Evolutionary conservation across 2,113 vertebrate genomes (phyloP).

Genomic region (Microcebus ravelobensis): DNA sequence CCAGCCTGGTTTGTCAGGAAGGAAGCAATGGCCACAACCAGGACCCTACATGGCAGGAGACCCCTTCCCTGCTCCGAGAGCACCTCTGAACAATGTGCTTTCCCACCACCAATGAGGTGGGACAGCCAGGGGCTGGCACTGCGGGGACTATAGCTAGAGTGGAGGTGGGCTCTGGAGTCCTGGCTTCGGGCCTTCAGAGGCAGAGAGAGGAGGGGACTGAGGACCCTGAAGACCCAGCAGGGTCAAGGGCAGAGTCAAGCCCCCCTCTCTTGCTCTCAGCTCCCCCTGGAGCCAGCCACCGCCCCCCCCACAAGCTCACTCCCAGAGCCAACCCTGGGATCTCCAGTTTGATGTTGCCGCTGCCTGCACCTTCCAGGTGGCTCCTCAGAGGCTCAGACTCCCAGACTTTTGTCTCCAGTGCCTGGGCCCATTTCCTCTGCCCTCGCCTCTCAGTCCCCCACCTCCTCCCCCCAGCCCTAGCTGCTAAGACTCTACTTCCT

Average conservation of each 20-base stretch:
- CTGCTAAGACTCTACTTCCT: constrained; percentile 81
- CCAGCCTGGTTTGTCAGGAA: not conserved
- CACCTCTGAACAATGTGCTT: not conserved
- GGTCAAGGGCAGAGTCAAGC: not conserved
- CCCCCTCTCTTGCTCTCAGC: not conserved
- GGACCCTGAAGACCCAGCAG: not conserved
- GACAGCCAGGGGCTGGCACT: not conserved
- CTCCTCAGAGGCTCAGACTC: constrained; percentile 80
- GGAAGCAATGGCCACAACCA: not conserved
- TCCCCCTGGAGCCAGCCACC: not conserved
- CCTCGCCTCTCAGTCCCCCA: constrained; percentile 65
- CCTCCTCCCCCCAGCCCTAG: constrained; percentile 52
- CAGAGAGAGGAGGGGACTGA: not conserved
- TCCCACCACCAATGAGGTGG: not conserved
- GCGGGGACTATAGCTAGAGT: not conserved
- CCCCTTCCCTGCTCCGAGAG: not conserved
- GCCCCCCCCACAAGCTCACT: not conserved
- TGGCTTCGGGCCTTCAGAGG: not conserved
- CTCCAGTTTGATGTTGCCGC: constrained; percentile 76
- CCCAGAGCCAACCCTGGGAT: constrained; percentile 46
- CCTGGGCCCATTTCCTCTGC: constrained; percentile 74
- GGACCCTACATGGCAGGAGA: not conserved
- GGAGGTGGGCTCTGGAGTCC: not conserved
- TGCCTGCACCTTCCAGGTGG: constrained; percentile 80
- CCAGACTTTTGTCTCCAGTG: constrained; percentile 79